phyloP scores from a whole-genome alignment of 2,113 vertebrate genomes.

The Tiliqua scincoides region DNA sequence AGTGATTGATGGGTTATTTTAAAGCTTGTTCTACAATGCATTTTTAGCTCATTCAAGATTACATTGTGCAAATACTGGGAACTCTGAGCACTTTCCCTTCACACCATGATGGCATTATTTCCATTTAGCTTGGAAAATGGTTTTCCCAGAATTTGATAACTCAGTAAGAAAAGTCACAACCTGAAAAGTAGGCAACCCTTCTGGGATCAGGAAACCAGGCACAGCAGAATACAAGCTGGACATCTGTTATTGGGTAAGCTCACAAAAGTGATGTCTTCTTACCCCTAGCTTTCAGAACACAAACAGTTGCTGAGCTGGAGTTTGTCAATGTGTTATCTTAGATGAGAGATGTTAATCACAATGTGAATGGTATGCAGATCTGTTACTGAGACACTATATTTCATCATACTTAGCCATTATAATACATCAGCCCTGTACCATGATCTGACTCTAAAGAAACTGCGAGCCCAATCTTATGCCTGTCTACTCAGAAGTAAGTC shows the following conservation, averaged over 20 bases:
- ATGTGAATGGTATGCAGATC: neutral
- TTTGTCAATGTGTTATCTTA: neutral
- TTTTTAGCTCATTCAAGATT: neutral
- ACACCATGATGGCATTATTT: neutral
- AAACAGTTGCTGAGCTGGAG: neutral
- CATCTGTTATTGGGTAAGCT: neutral
- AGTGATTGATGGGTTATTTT: conserved; percentile 16
- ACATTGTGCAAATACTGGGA: neutral
- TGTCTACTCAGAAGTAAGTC: no score
- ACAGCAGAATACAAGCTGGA: neutral
- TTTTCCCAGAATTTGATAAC: neutral
- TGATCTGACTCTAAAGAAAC: neutral
- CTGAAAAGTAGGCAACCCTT: neutral
- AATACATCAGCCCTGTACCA: neutral
- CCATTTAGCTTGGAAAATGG: neutral
- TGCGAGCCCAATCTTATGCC: no score
- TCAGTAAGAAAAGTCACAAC: neutral
- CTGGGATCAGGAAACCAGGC: neutral
- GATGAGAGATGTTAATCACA: neutral
- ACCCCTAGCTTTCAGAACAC: no score
- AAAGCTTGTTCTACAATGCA: neutral
- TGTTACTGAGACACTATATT: neutral
- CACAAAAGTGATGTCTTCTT: neutral
- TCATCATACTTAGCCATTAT: neutral
- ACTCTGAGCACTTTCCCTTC: neutral